A percentile compares a stretch with the other conserved stretches of the same genome.
phyloP scores from a whole-genome alignment of 2,888 invertebrate species.

The Nomada fucata region DNA sequence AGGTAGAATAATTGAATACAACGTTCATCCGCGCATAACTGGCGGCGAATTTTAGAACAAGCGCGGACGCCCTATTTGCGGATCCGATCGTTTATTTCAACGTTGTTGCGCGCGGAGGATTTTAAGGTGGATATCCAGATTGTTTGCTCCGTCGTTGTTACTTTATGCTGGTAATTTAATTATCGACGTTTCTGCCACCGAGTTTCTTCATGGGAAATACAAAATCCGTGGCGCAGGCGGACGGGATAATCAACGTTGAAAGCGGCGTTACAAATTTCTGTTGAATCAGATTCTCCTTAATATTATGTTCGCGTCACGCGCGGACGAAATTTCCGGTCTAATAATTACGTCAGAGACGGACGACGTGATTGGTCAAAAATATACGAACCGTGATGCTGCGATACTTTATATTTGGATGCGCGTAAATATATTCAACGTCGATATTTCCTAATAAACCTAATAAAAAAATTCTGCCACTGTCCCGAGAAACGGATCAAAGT shows the following conservation, averaged over 20 bases:
- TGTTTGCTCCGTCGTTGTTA: neutral
- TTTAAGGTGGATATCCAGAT: neutral
- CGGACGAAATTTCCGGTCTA: too few species aligned
- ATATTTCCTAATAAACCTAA: too few species aligned
- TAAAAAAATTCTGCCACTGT: too few species aligned
- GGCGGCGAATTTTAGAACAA: neutral
- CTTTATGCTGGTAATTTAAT: conserved; percentile 16
- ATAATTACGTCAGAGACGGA: too few species aligned
- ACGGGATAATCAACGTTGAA: neutral
- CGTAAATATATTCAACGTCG: too few species aligned
- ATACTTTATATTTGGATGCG: too few species aligned
- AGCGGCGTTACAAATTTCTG: neutral
- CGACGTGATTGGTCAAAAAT: too few species aligned
- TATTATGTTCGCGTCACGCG: too few species aligned
- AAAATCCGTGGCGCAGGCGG: neutral
- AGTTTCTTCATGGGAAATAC: neutral
- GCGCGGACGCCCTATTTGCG: neutral
- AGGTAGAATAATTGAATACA: neutral
- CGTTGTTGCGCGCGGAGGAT: neutral
- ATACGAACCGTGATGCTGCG: too few species aligned
- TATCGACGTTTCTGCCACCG: conserved; percentile 1
- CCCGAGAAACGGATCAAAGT: too few species aligned
- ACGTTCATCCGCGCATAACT: neutral
- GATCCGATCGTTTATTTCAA: conserved; percentile 7
- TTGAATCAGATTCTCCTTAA: too few species aligned